A percentile compares a stretch with the other conserved stretches of the same genome.
Evolutionary conservation across 2,797 vertebrate species (phyloP).

Genomic region (Cirrhinus mrigala): DNA sequence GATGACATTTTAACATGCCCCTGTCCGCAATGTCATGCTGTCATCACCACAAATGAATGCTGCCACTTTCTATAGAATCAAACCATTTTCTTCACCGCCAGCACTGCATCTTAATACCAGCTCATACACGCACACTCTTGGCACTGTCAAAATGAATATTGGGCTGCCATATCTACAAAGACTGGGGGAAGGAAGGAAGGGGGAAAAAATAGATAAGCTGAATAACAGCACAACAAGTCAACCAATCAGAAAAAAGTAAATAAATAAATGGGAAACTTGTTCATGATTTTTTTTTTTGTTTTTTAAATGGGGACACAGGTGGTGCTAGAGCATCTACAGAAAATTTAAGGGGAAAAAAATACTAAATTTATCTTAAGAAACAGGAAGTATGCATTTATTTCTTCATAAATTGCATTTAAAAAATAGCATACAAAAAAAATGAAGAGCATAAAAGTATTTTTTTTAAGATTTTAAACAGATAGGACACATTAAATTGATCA

Average conservation of each 20-base stretch:
- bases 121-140: slow-evolving; percentile 40
- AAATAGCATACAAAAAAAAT: too few species aligned
- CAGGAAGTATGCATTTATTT: neutral
- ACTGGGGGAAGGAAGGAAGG: slow-evolving; percentile 6
- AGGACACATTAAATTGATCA: too few species aligned
- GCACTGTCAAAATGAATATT: slow-evolving; percentile 58
- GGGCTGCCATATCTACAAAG: slow-evolving; percentile 50
- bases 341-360: neutral
- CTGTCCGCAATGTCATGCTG: slow-evolving; percentile 59
- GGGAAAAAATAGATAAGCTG: neutral
- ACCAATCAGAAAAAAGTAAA: neutral
- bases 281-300: neutral
- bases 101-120: slow-evolving; percentile 60
- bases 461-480: too few species aligned
- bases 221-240: neutral
- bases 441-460: too few species aligned
- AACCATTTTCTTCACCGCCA: slow-evolving; percentile 53
- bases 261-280: neutral
- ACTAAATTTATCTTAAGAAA: neutral
- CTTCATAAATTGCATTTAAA: too few species aligned
- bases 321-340: neutral
- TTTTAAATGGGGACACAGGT: neutral
- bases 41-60: slow-evolving; percentile 60
- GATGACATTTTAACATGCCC: slow-evolving; percentile 56
- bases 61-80: slow-evolving; percentile 66